These are phyloP conservation scores for Napeogenes sylphis DNA, from an alignment of 2,888 invertebrate species.

Conservation along the genomic window DNA sequence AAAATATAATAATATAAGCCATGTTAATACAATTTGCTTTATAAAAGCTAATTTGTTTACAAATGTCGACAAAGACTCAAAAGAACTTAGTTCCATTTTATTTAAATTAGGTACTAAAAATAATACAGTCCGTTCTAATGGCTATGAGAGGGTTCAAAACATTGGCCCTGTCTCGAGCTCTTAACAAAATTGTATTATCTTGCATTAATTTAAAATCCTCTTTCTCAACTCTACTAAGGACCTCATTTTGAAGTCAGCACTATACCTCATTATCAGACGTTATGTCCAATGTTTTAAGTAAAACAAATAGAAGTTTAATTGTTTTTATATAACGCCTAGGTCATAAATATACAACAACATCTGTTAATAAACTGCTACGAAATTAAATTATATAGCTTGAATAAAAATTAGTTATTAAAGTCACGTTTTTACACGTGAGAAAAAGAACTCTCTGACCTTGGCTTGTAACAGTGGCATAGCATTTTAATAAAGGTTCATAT, in stretches of 20 bases:
- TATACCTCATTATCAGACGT: constrained; percentile 5
- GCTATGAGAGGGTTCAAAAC: constrained; percentile 61
- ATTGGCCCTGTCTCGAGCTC: constrained; percentile 55
- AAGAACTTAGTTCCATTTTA: constrained; percentile 69
- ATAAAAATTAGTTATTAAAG: background rate
- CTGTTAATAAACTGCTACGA: background rate
- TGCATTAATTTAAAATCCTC: constrained; percentile 72
- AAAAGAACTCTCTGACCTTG: background rate
- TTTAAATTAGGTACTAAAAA: constrained; percentile 74
- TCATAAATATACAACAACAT: too few relatives aligned
- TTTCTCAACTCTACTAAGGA: constrained; percentile 37
- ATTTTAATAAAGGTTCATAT: constrained; percentile 6
- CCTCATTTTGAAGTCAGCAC: constrained; percentile 43
- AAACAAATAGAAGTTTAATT: too few relatives aligned
- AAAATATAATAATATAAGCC: constrained; percentile 23
- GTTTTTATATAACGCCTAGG: too few relatives aligned
- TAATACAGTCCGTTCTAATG: constrained; percentile 59
- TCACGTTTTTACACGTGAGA: background rate
- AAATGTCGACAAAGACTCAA: constrained; percentile 63
- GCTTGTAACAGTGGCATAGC: background rate
- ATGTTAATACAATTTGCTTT: constrained; percentile 21
- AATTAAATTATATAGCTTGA: background rate
- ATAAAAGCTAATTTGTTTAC: constrained; percentile 68
- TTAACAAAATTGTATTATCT: constrained; percentile 75
- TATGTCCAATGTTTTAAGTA: too few relatives aligned